Base-by-base conservation (phyloP, 1,140 invertebrate genomes). In the Calliphora vicina region DNA sequence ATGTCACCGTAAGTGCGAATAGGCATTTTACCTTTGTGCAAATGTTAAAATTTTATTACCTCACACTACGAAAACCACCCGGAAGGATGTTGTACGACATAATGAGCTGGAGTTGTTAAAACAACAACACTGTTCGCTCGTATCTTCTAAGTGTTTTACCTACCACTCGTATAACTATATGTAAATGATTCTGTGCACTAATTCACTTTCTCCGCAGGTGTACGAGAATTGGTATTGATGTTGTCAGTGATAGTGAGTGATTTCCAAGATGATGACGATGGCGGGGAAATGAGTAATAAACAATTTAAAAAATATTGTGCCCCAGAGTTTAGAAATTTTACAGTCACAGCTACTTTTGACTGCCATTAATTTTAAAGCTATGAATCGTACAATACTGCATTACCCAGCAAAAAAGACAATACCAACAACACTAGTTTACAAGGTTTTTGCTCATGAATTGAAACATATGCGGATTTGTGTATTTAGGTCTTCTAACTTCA, bases 1-100 rank as follows among this genome's bases (percentile, higher is more conserved):
- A 20, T 67, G 61, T 25, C 61, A 67, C 61, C 61, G 61, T 67
- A 67, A 67, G 61, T 67, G 61, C 10, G 61, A 67, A 67, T 67
- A 67, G 61, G 61, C 61, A 67, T 67, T 67, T 67, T 23, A 20
- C 61, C 20, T 67, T 67, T 50, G 61, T 23, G 23, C 23, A 20
- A 20, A 67, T 67, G 20, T 20, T 25, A 23, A 67, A 23, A 67
- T 67, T 67, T 67, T 67, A 67, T 67, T 67, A 67, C 20, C n/a
- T 67, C 61, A 67, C 61, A 67, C 61, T 10, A 67, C 9, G 25
- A 35, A 35, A 2, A 8, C 5, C 6, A 67, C 23, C 61, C 61
- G 61, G 61, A 67, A 67, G 61, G 23, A 67, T 25, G 20, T 25
- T 23, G n/a, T 67, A 67, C 61, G 61, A 5, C n/a, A 67, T 67